Percentiles rank a stretch among this genome's conserved stretches.
Conservation (phyloP, 2,888 invertebrate species). For the Nematopogon swammerdamellus region DNA sequence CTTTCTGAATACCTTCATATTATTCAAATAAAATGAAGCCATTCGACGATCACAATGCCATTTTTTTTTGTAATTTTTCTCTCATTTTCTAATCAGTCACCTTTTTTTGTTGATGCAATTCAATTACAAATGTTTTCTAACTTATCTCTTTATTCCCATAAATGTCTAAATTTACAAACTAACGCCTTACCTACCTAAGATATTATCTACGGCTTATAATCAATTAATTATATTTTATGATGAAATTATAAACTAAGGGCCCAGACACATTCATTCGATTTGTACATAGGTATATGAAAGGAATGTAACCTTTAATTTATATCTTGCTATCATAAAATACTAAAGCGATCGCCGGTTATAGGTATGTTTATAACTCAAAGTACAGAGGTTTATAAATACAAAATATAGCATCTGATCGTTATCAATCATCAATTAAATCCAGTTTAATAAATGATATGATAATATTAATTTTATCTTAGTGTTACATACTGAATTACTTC, state of each 20-base stretch:
- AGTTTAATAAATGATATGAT: conserved; percentile 54
- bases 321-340: conserved; percentile 50
- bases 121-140: background rate
- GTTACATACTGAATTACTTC: background rate
- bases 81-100: conserved; percentile 17
- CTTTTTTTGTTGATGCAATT: conserved; percentile 14
- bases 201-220: conserved; percentile 39
- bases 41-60: conserved; percentile 44
- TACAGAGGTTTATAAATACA: too few species aligned
- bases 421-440: conserved; percentile 55
- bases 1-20: conserved; percentile 25
- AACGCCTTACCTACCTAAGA: conserved; percentile 27
- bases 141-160: conserved; percentile 16
- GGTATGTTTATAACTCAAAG: too few species aligned
- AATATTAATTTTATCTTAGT: background rate
- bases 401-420: conserved; percentile 14
- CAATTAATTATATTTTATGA: conserved; percentile 39
- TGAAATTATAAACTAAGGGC: conserved; percentile 55
- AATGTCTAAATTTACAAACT: conserved; percentile 14
- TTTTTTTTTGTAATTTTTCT: conserved; percentile 22
- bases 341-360: background rate
- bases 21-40: conserved; percentile 27
- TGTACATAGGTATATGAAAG: conserved; percentile 45
- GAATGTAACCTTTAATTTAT: conserved; percentile 58
- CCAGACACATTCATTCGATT: conserved; percentile 53